Conservation (phyloP, 2,113 vertebrate species). For the Sander lucioperca region DNA sequence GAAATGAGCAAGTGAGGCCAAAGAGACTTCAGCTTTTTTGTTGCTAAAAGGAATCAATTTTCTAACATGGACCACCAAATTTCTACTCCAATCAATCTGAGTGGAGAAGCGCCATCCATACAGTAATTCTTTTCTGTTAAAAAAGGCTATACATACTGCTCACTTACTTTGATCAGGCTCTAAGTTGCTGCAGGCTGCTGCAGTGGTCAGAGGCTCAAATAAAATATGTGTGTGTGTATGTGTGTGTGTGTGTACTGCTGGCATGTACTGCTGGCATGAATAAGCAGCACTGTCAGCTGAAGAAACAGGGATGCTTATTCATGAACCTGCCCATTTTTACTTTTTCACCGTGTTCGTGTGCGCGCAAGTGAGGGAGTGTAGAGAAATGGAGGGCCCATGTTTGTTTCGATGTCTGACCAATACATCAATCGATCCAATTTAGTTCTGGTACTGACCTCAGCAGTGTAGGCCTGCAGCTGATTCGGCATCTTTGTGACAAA, state of each 20-base stretch:
- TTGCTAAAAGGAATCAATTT: no score
- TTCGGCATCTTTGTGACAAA: neutral
- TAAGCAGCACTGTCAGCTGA: slow-evolving; percentile 41
- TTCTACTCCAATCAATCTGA: neutral
- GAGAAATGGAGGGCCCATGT: neutral
- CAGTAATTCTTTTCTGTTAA: neutral
- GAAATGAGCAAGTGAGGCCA: neutral
- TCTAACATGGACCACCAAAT: no score
- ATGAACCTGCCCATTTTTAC: slow-evolving; percentile 22
- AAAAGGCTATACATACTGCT: neutral
- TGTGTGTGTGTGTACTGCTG: neutral
- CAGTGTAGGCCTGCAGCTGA: slow-evolving; percentile 14
- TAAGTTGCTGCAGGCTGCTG: neutral
- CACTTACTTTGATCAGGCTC: neutral
- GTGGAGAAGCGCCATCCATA: neutral
- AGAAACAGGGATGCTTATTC: slow-evolving; percentile 43
- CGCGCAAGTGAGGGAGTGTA: neutral
- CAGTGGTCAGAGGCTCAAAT: no score
- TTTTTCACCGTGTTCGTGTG: neutral
- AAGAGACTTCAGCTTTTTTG: no score
- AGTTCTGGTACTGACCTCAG: slow-evolving; percentile 27
- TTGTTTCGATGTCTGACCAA: slow-evolving; percentile 11
- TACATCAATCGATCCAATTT: slow-evolving; percentile 37
- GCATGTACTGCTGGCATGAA: slow-evolving; percentile 24
- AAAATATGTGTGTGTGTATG: neutral